Evolutionary conservation across 2,888 invertebrate species (phyloP).

Genomic region (Parasteatoda lunata): DNA sequence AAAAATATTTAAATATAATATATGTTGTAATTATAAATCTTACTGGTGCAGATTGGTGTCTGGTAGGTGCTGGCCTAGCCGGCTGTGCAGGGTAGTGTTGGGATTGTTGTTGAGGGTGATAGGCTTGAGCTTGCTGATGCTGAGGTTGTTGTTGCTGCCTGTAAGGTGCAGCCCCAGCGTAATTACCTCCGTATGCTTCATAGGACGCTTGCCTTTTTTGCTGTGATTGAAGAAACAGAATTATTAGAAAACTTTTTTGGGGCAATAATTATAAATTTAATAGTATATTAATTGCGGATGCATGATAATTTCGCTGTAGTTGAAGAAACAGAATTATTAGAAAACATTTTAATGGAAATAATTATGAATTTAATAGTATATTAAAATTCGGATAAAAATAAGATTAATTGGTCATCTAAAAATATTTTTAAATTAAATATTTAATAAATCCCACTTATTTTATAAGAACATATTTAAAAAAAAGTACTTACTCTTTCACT

Average conservation of each 20-base stretch:
- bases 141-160: constrained; percentile 23
- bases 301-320: constrained; percentile 45
- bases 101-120: constrained; percentile 37
- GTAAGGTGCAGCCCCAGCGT: constrained; percentile 26
- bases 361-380: too few relatives aligned
- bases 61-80: constrained; percentile 9
- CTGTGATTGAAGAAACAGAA: constrained; percentile 1
- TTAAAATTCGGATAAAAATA: neutral
- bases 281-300: neutral
- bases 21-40: neutral
- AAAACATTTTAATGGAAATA: too few relatives aligned
- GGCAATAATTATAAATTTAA: too few relatives aligned
- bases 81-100: constrained; percentile 35
- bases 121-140: constrained; percentile 21
- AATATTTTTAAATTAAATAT: too few relatives aligned
- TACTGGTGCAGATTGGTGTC: constrained; percentile 38
- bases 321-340: neutral
- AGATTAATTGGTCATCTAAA: too few relatives aligned
- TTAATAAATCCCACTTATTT: too few relatives aligned
- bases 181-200: constrained; percentile 33
- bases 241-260: neutral
- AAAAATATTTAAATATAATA: too few relatives aligned
- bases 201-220: constrained; percentile 55
- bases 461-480: too few relatives aligned
- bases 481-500: constrained; percentile 45